A percentile compares a stretch with the other conserved stretches of the same genome.
These are phyloP conservation scores for Trogon surrucura DNA, from an alignment of 2,113 vertebrate species.

Conservation along the genomic window DNA sequence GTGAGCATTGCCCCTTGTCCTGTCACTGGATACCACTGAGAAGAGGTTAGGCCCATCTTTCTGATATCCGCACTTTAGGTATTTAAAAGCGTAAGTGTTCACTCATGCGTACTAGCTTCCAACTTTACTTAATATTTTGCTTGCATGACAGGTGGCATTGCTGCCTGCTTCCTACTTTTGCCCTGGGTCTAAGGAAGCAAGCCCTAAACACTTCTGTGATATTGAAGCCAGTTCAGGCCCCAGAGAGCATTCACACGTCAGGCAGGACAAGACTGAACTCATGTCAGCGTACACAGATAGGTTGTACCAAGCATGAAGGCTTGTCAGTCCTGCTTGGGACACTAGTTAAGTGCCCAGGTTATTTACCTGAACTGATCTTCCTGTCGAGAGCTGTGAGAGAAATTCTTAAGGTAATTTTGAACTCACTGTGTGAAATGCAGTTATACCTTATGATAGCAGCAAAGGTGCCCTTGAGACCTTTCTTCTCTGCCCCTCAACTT, in stretches of 20 bases:
- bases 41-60: no score
- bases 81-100: neutral
- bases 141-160: neutral
- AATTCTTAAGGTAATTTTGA: neutral
- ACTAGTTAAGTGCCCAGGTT: neutral
- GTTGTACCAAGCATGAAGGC: neutral
- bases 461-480: constrained; percentile 11
- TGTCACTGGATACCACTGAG: no score
- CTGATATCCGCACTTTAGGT: no score
- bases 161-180: neutral
- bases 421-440: neutral
- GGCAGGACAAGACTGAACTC: neutral
- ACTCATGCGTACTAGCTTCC: neutral
- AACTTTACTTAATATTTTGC: neutral
- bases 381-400: neutral
- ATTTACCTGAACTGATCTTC: neutral
- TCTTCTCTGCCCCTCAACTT: neutral
- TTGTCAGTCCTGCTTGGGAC: neutral
- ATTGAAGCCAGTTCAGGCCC: neutral
- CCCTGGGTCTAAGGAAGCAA: neutral
- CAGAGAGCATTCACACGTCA: neutral
- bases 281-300: neutral
- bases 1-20: no score
- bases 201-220: neutral
- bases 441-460: neutral